Evolutionary conservation across 2,113 vertebrate genomes (phyloP).

Genomic region (Psilopogon haemacephalus): DNA sequence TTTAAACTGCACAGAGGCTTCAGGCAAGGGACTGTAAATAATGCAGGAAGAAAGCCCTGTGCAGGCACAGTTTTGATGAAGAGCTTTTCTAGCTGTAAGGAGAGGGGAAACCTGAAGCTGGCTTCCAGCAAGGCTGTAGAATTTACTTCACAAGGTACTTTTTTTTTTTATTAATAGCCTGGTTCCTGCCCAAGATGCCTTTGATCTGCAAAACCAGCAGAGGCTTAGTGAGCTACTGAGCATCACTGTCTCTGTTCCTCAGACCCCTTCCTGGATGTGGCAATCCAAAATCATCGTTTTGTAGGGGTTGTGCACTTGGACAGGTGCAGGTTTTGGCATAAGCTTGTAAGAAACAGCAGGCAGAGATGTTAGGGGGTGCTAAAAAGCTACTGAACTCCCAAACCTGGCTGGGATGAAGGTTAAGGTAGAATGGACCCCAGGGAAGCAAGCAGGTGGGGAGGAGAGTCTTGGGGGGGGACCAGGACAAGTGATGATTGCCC

Average conservation of each 20-base stretch:
- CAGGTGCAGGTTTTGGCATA: accelerated
- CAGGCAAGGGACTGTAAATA: background rate
- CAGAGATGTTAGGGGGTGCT: accelerated
- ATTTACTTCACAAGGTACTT: background rate
- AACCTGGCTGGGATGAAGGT: background rate
- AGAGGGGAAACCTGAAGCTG: background rate
- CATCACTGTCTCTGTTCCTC: background rate
- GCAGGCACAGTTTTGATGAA: background rate
- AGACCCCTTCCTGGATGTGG: background rate
- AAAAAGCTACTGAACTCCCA: background rate
- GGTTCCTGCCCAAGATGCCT: background rate
- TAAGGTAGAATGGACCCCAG: background rate
- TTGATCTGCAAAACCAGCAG: background rate
- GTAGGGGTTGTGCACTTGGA: background rate
- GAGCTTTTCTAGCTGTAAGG: background rate
- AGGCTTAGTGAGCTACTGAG: background rate
- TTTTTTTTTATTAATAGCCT: background rate
- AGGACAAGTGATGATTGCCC: background rate
- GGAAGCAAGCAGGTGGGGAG: background rate
- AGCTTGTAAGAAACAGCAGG: background rate
- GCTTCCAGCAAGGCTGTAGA: background rate
- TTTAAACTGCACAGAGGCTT: background rate
- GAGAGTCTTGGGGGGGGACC: background rate
- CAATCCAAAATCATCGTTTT: background rate
- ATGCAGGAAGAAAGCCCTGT: background rate